A percentile compares a stretch with the other conserved stretches of the same genome.
Evolutionary conservation across 1,140 invertebrate genomes (phyloP).

Genomic region (Drosophila nebulosa): DNA sequence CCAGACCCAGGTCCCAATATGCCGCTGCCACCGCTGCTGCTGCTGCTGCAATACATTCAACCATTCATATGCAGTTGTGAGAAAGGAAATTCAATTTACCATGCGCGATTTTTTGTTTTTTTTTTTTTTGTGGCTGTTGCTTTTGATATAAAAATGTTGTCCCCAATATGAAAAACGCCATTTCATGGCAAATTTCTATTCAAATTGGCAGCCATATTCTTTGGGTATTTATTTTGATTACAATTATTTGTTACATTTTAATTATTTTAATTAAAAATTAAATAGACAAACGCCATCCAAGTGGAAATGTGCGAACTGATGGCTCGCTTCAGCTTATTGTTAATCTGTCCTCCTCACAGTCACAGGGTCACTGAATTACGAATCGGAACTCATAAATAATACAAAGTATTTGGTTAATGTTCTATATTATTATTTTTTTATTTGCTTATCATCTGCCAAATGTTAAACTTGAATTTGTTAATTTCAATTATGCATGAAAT

Average conservation of each 20-base stretch:
- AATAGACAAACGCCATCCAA: conserved; percentile 40
- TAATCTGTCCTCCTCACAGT: conserved; percentile 47
- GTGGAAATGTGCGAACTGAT: conserved; percentile 68
- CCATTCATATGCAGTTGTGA: conserved; percentile 33
- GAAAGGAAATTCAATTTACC: conserved; percentile 69
- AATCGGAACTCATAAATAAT: conserved; percentile 45
- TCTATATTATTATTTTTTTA: conserved; percentile 26
- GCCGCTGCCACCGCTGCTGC: background rate
- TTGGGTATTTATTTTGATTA: conserved; percentile 25
- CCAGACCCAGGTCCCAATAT: conserved; percentile 8
- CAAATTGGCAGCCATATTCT: conserved; percentile 55
- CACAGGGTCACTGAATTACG: conserved; percentile 32
- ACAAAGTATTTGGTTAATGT: conserved; percentile 55
- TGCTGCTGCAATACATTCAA: conserved; percentile 36
- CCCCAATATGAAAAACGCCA: conserved; percentile 63
- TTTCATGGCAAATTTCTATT: conserved; percentile 80
- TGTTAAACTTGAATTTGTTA: conserved; percentile 64
- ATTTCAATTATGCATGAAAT: conserved; percentile 75
- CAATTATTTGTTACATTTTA: conserved; percentile 35
- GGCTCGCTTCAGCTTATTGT: conserved; percentile 23
- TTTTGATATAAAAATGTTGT: conserved; percentile 46
- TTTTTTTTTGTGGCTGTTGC: background rate
- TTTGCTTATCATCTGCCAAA: conserved; percentile 25
- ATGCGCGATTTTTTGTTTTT: conserved; percentile 15
- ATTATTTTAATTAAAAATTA: conserved; percentile 45